These are phyloP conservation scores for Stichodactyla mertensii DNA, from an alignment of 64 coral and sea anemone genomes.

Conservation along the genomic window DNA sequence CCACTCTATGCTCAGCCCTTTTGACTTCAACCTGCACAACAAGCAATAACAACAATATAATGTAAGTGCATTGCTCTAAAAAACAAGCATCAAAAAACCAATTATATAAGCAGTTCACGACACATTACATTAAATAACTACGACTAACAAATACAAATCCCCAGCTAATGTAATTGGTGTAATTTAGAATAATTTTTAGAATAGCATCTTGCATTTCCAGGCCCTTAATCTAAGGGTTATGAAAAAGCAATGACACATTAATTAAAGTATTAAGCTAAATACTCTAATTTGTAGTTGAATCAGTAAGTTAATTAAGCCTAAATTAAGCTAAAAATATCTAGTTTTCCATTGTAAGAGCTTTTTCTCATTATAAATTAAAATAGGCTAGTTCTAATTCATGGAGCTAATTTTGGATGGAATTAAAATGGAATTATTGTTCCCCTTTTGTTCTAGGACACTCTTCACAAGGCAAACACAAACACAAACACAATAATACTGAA, in stretches of 20 bases:
- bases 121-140: not conserved
- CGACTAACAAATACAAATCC: not conserved
- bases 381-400: not conserved
- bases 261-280: slow-evolving; percentile 12
- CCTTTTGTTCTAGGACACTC: not conserved
- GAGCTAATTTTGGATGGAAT: not conserved
- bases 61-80: not conserved
- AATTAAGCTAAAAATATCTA: slow-evolving; percentile 18
- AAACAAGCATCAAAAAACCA: not conserved
- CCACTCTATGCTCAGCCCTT: not conserved
- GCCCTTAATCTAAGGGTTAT: slow-evolving; percentile 1
- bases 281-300: slow-evolving; percentile 14
- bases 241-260: not conserved
- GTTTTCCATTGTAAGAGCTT: not conserved
- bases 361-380: not conserved
- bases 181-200: not conserved
- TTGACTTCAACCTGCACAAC: slow-evolving; percentile 10
- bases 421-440: not conserved
- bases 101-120: not conserved
- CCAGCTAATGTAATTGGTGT: not conserved
- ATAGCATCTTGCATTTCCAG: not conserved
- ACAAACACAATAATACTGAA: not conserved
- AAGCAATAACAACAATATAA: not conserved
- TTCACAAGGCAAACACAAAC: not conserved
- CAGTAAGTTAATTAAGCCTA: slow-evolving; percentile 6